A percentile compares a stretch with the other conserved stretches of the same genome.
Conservation (phyloP, 1,140 invertebrate species). For the Adelges cooleyi region DNA sequence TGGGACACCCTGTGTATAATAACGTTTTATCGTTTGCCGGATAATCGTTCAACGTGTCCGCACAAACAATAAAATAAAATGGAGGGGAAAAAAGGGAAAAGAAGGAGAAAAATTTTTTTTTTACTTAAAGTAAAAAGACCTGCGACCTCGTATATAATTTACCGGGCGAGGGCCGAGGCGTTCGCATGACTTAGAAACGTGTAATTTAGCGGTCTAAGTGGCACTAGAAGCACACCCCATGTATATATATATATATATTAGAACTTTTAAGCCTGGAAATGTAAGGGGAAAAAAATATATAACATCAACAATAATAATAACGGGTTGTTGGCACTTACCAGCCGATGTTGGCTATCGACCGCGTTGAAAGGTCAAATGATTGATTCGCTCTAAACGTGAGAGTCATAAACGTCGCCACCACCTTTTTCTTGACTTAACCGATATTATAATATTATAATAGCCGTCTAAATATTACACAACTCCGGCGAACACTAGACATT, state of each 20-base stretch:
- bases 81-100: too few species aligned
- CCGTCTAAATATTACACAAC: too few species aligned
- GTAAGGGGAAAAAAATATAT: not conserved
- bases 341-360: conserved; percentile 6
- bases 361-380: conserved; percentile 23
- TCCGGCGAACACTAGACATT: too few species aligned
- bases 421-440: too few species aligned
- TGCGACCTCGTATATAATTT: not conserved
- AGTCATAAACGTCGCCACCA: too few species aligned
- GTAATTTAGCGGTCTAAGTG: conserved; percentile 20
- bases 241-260: not conserved
- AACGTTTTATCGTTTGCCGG: too few species aligned
- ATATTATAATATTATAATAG: too few species aligned
- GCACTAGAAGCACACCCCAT: not conserved
- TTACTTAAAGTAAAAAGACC: too few species aligned
- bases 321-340: conserved; percentile 13
- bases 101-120: too few species aligned
- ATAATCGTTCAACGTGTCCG: too few species aligned
- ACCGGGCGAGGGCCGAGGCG: not conserved
- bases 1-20: too few species aligned
- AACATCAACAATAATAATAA: not conserved
- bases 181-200: conserved; percentile 26
- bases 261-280: not conserved
- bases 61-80: too few species aligned
- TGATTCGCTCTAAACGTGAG: not conserved